A percentile compares a stretch with the other conserved stretches of the same genome.
These are phyloP conservation scores for Eulemur albifrons DNA, from an alignment of 2,797 vertebrate genomes.

Conservation along the genomic window DNA sequence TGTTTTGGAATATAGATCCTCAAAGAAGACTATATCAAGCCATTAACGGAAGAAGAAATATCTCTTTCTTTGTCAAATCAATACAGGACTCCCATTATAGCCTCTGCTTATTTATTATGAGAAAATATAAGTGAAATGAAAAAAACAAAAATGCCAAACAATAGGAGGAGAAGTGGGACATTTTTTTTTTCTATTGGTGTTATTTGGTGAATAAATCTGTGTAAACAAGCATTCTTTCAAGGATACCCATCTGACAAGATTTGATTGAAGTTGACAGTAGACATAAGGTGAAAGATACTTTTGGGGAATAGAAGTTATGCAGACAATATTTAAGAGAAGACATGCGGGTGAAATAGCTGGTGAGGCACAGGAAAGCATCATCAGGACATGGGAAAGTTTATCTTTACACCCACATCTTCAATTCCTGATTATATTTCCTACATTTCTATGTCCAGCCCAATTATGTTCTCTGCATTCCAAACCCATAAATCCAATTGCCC, in stretches of 20 bases:
- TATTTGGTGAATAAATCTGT: not conserved
- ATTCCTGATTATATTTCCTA: not conserved
- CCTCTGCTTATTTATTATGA: not conserved
- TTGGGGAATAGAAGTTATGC: not conserved
- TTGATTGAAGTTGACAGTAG: not conserved
- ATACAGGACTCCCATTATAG: not conserved
- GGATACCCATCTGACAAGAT: not conserved
- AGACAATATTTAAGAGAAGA: not conserved
- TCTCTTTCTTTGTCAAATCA: conserved; percentile 23
- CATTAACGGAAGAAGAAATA: not conserved
- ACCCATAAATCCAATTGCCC: not conserved
- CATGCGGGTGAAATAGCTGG: not conserved
- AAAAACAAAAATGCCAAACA: not conserved
- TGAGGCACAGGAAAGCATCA: not conserved
- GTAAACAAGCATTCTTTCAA: not conserved
- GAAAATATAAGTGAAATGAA: conserved; percentile 4
- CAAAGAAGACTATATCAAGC: not conserved
- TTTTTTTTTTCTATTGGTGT: not conserved
- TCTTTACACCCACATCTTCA: not conserved
- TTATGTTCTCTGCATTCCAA: not conserved
- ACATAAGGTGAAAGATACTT: not conserved
- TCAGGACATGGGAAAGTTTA: not conserved
- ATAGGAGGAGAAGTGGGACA: not conserved
- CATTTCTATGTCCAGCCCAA: not conserved
- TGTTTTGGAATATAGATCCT: not conserved